These are phyloP conservation scores for Rutilus rutilus DNA, from an alignment of 2,113 vertebrate genomes.

Conservation along the genomic window DNA sequence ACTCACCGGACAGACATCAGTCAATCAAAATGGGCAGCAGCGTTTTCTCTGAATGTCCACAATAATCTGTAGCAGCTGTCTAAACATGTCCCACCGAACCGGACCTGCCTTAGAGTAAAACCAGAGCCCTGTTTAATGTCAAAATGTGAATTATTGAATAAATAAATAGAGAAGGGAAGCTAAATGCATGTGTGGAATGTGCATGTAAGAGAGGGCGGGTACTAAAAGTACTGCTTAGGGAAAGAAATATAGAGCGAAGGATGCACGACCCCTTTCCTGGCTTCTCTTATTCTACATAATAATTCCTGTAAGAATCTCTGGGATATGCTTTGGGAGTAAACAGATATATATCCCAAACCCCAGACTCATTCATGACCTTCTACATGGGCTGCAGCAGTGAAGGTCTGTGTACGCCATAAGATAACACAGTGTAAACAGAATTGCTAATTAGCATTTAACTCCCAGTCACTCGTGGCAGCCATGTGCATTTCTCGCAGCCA, in stretches of 20 bases:
- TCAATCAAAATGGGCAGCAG: conserved; percentile 66
- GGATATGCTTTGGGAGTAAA: conserved; percentile 30
- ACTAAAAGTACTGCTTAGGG: conserved; percentile 48
- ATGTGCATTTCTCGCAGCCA: conserved; percentile 3
- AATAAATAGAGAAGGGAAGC: conserved; percentile 70
- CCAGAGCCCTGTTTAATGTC: conserved; percentile 64
- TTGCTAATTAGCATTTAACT: conserved; percentile 44
- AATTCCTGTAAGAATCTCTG: conserved; percentile 30
- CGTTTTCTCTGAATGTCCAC: conserved; percentile 49
- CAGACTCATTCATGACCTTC: conserved; percentile 34
- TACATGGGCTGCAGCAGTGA: neutral
- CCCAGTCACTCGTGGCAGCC: conserved; percentile 20
- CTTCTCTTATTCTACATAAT: conserved; percentile 40
- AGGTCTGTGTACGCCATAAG: conserved; percentile 38
- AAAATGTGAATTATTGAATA: conserved; percentile 68
- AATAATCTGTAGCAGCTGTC: conserved; percentile 72
- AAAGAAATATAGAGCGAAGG: conserved; percentile 51
- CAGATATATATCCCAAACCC: conserved; percentile 12
- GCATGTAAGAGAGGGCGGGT: conserved; percentile 51
- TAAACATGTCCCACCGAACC: conserved; percentile 71
- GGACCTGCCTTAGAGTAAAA: conserved; percentile 63
- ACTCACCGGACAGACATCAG: conserved; percentile 56
- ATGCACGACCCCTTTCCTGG: conserved; percentile 41
- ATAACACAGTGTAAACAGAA: conserved; percentile 22
- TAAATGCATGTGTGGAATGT: conserved; percentile 67